Evolutionary conservation across 2,888 invertebrate genomes (phyloP), one percentile per base, ranked within the genome.

Genomic region (Bembecia ichneumoniformis): DNA sequence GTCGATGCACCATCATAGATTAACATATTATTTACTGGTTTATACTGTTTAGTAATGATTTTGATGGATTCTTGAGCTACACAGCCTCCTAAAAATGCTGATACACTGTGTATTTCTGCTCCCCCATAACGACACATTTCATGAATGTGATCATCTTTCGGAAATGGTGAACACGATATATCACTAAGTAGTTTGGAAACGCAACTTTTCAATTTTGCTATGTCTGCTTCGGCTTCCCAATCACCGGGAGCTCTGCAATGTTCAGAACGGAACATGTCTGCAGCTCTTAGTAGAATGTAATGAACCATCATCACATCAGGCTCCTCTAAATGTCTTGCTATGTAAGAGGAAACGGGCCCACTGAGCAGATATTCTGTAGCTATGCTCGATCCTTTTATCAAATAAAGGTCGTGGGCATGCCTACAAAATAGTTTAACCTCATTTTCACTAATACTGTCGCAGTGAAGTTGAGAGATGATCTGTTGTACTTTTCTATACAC

Each of bases 11-110:
- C 98, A 88, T 99, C 98, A 82, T 97, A 98, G 60, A 99, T 92
- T 76, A 96, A 95, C 0, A 96, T 96, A 80, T 99, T 98, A 79
- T 98, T 93, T 51, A 99, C 90, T 36, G 99, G 99, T 67, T 96
- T 95, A 80, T 97, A 99, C 86, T 99, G 99, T 67, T 92, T 92
- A 2, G 99, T 99, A 50, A 98, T 90, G 51, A 99, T 88, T 87
- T 99, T 99, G 57, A 98, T 96, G 3, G 93, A 93, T 88, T 99
- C 99, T 70, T 99, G 99, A 5, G 98, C 98, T 20, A 95, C 94
- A 72, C 96, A 94, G 3, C 98, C 99, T 55, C 92, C 93, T 58
- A 98, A 87, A 71, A 95, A 96, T 4, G 99, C 94, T 10, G 98
- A 96, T 10, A 99, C 91, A 34, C 96, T 94, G 77, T 99, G 99